Evolutionary conservation across 2,888 invertebrate species (phyloP), one percentile per base, ranked within the genome.

Genomic region (Agriopis leucophaearia): DNA sequence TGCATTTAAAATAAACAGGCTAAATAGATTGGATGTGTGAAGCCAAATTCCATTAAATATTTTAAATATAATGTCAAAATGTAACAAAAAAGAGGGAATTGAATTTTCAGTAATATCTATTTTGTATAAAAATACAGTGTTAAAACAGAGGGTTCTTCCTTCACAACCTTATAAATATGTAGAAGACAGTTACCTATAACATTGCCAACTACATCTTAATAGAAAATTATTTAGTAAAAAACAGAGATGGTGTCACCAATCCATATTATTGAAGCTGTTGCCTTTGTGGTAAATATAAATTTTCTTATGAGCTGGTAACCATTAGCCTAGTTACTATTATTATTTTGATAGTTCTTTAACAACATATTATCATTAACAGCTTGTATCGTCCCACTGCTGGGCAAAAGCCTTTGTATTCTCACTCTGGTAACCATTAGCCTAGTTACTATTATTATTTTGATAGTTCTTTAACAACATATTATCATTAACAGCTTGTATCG

Each of bases 211-310:
- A 48, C 10, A 48, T 27, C 48, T 13, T 15, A 12, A n/a, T 7
- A n/a, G 6, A 44, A 56, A 62, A 48, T 51, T 54, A 38, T 40
- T 18, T 15, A 42, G 16, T 42, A 44, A 55, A 13, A 42, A 42
- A 44, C 9, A 55, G 42, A 18, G 3, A 85, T 84, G 82, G 62
- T 77, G 35, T 74, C 76, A n/a, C 62, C 83, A 50, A 78, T 85
- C 71, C 76, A 71, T 64, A 71, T 86, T 9, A 71, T 87, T 36
- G 76, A 86, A 72, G 73, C 74, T 10, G 75, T 85, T 9, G 81
- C 84, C 13, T 86, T 85, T 66, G 74, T 86, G 77, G 87, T 87
- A 60, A 58, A 81, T 66, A 47, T 52, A 52, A 35, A 27, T 38
- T 16, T 12, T 15, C 51, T 9, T 64, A 4, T n/a, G 13, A 35